These are phyloP conservation scores for Montipora sp. DNA, from an alignment of 64 coral and sea anemone species.

Conservation along the genomic window DNA sequence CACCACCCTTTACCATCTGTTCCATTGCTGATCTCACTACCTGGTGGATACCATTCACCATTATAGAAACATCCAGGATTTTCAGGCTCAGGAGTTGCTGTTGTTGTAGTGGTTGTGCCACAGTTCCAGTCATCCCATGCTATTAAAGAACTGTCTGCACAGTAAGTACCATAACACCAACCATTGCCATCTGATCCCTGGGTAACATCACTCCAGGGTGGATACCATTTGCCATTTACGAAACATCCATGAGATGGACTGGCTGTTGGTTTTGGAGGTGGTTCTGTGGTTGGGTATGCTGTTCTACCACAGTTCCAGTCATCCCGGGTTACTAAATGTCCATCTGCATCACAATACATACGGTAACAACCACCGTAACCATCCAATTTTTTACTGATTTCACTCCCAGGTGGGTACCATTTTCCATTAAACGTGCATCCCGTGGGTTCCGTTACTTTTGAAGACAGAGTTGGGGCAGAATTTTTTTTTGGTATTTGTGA, in stretches of 20 bases:
- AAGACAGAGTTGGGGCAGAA: neutral
- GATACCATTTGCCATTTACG: slow-evolving; percentile 21
- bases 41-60: slow-evolving; percentile 67
- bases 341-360: neutral
- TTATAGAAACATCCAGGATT: slow-evolving; percentile 45
- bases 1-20: slow-evolving; percentile 75
- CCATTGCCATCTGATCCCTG: neutral
- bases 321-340: neutral
- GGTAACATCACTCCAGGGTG: slow-evolving; percentile 24
- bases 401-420: slow-evolving; percentile 43
- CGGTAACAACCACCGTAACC: slow-evolving; percentile 2
- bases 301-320: slow-evolving; percentile 9
- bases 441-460: neutral
- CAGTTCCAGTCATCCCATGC: slow-evolving; percentile 48
- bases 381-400: slow-evolving; percentile 1
- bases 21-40: slow-evolving; percentile 27
- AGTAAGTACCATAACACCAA: slow-evolving; percentile 1
- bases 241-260: slow-evolving; percentile 1
- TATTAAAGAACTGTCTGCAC: neutral
- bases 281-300: neutral
- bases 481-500: neutral
- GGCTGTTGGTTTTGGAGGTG: neutral
- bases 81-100: neutral
- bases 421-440: slow-evolving; percentile 9
- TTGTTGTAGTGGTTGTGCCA: neutral